phyloP scores from a whole-genome alignment of 2,113 vertebrate species.

The Passerina amoena region DNA sequence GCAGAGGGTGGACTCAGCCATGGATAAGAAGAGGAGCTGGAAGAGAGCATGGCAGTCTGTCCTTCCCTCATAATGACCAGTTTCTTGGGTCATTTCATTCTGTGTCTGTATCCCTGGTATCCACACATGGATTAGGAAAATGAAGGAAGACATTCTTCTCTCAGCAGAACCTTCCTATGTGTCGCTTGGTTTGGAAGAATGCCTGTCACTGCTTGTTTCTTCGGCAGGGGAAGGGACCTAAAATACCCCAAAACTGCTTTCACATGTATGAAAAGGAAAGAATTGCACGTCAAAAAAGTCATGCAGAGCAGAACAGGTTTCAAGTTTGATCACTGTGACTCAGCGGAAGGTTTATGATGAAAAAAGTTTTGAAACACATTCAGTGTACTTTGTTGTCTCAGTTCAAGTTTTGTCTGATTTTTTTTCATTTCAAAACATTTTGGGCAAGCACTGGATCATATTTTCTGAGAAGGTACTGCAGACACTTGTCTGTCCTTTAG shows the following conservation, averaged over 20 bases:
- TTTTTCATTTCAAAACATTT: neutral
- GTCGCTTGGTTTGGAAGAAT: neutral
- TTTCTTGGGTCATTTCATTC: neutral
- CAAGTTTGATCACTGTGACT: neutral
- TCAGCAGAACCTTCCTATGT: neutral
- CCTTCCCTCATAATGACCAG: neutral
- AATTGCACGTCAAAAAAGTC: neutral
- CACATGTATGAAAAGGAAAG: neutral
- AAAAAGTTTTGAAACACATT: neutral
- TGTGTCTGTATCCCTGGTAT: neutral
- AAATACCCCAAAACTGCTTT: neutral
- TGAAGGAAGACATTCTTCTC: neutral
- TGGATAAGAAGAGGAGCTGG: neutral
- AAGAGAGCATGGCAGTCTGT: neutral
- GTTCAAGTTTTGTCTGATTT: neutral
- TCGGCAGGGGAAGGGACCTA: neutral
- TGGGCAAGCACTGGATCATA: neutral
- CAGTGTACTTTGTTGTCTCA: neutral
- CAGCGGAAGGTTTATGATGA: neutral
- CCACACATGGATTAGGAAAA: neutral
- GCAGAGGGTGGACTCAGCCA: neutral
- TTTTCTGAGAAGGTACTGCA: neutral
- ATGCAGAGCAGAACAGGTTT: neutral
- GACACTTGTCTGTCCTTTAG: neutral
- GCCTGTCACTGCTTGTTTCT: neutral